Evolutionary conservation across 2,113 vertebrate genomes (phyloP).

Genomic region (Saguinus imperator): DNA sequence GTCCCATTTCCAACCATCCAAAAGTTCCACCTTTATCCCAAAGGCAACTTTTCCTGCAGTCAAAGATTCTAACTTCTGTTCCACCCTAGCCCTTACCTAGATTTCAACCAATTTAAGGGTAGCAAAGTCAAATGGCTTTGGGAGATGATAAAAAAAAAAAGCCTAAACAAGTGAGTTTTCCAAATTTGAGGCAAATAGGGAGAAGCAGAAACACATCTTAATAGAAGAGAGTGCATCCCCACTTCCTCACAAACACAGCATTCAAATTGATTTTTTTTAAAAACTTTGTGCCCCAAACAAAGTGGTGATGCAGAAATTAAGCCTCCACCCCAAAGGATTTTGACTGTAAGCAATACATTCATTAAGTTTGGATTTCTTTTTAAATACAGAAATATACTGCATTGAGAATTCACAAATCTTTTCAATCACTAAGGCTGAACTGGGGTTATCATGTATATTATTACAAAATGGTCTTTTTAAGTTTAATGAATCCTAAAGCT

Average conservation of each 20-base stretch:
- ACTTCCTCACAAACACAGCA: neutral
- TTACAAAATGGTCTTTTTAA: conserved; percentile 33
- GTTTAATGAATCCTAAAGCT: conserved; percentile 32
- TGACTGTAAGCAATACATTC: neutral
- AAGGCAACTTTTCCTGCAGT: neutral
- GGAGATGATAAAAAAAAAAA: neutral
- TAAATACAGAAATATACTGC: neutral
- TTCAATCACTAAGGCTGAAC: neutral
- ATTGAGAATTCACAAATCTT: conserved; percentile 21
- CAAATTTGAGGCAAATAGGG: neutral
- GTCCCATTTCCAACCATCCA: neutral
- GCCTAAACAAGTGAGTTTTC: neutral
- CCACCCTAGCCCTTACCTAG: neutral
- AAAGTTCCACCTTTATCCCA: neutral
- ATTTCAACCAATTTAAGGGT: neutral
- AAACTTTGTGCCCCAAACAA: neutral
- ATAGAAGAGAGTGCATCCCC: accelerated
- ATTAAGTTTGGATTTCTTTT: neutral
- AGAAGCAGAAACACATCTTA: neutral
- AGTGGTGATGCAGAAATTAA: neutral
- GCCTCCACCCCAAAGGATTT: neutral
- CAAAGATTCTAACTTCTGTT: neutral
- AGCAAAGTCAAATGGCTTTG: neutral
- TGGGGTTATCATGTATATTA: conserved; percentile 38
- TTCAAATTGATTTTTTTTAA: neutral